Conservation (phyloP, 2,113 vertebrate genomes). For the Urocitellus parryii region DNA sequence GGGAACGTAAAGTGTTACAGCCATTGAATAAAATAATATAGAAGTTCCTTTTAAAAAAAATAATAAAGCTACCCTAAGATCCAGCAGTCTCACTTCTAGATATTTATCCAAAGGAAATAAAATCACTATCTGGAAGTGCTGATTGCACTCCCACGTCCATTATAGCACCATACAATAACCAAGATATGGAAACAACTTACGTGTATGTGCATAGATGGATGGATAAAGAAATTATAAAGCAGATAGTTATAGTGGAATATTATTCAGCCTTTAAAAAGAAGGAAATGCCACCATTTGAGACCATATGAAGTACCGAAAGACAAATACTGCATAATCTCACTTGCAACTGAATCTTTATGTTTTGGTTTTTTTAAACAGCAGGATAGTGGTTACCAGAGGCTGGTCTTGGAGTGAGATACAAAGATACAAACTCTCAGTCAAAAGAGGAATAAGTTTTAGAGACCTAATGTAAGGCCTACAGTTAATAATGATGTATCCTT, state of each 20-base stretch:
- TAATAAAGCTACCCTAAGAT: background rate
- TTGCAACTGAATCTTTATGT: background rate
- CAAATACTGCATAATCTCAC: background rate
- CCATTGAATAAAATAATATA: background rate
- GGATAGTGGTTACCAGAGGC: rapidly evolving
- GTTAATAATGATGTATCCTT: too few relatives aligned
- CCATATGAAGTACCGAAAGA: background rate
- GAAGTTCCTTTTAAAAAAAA: background rate
- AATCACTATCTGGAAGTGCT: background rate
- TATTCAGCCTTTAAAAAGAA: background rate
- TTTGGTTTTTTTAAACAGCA: too few relatives aligned
- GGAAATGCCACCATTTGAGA: background rate
- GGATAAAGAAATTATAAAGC: background rate
- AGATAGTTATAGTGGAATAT: background rate
- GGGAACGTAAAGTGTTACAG: background rate
- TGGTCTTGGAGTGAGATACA: too few relatives aligned
- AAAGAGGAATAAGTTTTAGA: background rate
- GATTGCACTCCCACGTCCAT: background rate
- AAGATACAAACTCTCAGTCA: background rate
- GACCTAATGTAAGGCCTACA: background rate
- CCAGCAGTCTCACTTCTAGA: background rate
- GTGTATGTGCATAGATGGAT: background rate
- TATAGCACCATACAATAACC: background rate
- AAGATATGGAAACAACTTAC: background rate
- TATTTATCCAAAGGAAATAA: background rate